These are phyloP conservation scores for Actinopyga echinites DNA, from an alignment of 53 echinoderm and acorn worm species.

Conservation along the genomic window DNA sequence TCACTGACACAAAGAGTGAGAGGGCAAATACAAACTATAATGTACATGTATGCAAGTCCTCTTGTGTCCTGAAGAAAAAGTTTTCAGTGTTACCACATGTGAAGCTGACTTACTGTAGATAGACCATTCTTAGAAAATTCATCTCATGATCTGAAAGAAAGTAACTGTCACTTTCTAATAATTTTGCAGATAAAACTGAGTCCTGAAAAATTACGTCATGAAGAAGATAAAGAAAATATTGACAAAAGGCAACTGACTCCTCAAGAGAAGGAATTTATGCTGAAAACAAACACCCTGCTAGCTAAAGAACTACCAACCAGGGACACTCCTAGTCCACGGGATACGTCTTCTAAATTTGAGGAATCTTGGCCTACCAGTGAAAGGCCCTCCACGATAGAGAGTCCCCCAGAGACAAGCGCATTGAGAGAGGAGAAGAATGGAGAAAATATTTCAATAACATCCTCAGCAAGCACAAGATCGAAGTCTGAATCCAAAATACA, in stretches of 20 bases:
- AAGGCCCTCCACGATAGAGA: constrained; percentile 81
- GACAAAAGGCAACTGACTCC: constrained; percentile 48
- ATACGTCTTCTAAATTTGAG: constrained; percentile 88
- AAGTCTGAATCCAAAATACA: too few species aligned
- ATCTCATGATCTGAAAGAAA: not conserved
- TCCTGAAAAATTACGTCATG: constrained; percentile 42
- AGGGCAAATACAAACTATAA: too few species aligned
- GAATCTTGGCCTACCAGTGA: constrained; percentile 97
- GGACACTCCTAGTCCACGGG: constrained; percentile 87
- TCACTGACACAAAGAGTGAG: too few species aligned
- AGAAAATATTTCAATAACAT: too few species aligned
- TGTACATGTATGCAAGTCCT: too few species aligned
- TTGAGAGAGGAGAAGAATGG: too few species aligned
- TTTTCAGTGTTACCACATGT: too few species aligned
- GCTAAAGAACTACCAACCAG: constrained; percentile 88
- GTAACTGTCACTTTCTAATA: not conserved
- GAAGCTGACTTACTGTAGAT: too few species aligned
- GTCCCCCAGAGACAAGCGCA: constrained; percentile 31
- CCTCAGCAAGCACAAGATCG: too few species aligned
- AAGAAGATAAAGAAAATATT: not conserved
- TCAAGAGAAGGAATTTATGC: constrained; percentile 66
- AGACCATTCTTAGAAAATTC: not conserved
- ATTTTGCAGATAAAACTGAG: constrained; percentile 41
- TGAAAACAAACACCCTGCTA: constrained; percentile 61
- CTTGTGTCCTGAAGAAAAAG: too few species aligned